Conservation (phyloP, 1,140 invertebrate species). For the Papilio polytes region DNA sequence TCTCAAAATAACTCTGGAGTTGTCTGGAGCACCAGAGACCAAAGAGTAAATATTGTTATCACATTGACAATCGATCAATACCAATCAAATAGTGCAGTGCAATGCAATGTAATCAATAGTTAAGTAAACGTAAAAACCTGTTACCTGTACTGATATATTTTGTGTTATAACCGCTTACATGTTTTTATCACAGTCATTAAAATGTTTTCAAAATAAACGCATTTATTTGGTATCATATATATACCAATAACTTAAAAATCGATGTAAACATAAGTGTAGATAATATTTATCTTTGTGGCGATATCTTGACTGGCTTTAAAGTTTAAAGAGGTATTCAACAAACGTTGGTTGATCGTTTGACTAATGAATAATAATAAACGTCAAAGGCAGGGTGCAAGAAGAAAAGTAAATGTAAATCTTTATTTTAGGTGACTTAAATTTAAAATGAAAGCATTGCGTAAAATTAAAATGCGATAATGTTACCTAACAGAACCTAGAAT, state of each 20-base stretch:
- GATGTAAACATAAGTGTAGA: not conserved
- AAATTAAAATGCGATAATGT: not conserved
- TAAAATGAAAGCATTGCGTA: not conserved
- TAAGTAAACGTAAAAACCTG: not conserved
- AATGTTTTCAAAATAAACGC: not conserved
- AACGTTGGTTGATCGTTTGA: not conserved
- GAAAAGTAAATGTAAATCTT: not conserved
- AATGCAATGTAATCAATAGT: slow-evolving; percentile 39
- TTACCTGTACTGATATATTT: slow-evolving; percentile 9
- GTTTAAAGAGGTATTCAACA: not conserved
- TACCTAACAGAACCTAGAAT: not conserved
- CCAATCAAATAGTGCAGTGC: slow-evolving; percentile 20
- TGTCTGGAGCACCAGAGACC: not conserved
- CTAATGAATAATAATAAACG: slow-evolving; percentile 1
- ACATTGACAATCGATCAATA: slow-evolving; percentile 20
- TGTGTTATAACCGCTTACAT: not conserved
- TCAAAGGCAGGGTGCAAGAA: not conserved
- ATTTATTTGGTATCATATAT: not conserved
- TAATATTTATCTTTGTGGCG: not conserved
- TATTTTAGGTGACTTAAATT: not conserved
- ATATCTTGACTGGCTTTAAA: not conserved
- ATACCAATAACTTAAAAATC: not conserved
- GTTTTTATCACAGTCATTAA: not conserved
- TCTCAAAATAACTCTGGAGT: not conserved
- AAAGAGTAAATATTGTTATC: slow-evolving; percentile 19